phyloP scores from a whole-genome alignment of 1,140 invertebrate genomes.

The Sitodiplosis mosellana region DNA sequence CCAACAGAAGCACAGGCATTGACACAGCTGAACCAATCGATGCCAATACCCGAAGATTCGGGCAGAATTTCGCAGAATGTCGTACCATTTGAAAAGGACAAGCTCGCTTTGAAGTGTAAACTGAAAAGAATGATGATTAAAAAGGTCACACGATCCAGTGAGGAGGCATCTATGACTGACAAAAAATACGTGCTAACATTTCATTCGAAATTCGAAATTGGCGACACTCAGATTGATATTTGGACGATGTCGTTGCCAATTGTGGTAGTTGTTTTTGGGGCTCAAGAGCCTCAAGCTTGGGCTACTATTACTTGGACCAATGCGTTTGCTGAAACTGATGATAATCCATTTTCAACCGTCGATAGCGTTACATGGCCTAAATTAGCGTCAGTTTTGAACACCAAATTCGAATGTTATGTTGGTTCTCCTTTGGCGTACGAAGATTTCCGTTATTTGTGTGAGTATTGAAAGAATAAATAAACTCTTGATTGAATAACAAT shows the following conservation, averaged over 20 bases:
- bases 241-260: slow-evolving; percentile 83
- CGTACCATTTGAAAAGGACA: slow-evolving; percentile 65
- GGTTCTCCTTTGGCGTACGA: slow-evolving; percentile 59
- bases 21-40: too few relatives aligned
- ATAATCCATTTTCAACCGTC: slow-evolving; percentile 69
- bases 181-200: slow-evolving; percentile 75
- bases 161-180: slow-evolving; percentile 84
- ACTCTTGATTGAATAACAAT: too few relatives aligned
- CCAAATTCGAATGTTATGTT: slow-evolving; percentile 66
- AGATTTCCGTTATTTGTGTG: slow-evolving; percentile 62
- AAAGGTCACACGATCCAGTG: too few relatives aligned
- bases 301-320: slow-evolving; percentile 92
- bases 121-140: too few relatives aligned
- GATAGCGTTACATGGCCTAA: slow-evolving; percentile 71
- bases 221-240: neutral
- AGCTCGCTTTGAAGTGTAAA: too few relatives aligned
- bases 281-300: slow-evolving; percentile 88
- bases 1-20: too few relatives aligned
- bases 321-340: slow-evolving; percentile 72
- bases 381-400: slow-evolving; percentile 66
- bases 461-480: too few relatives aligned
- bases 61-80: too few relatives aligned
- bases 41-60: too few relatives aligned
- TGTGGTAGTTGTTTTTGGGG: slow-evolving; percentile 89
- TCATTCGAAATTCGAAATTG: neutral